Percentiles rank a stretch among this genome's conserved stretches.
phyloP scores from a whole-genome alignment of 1,140 invertebrate species.

The Rhyzopertha dominica region DNA sequence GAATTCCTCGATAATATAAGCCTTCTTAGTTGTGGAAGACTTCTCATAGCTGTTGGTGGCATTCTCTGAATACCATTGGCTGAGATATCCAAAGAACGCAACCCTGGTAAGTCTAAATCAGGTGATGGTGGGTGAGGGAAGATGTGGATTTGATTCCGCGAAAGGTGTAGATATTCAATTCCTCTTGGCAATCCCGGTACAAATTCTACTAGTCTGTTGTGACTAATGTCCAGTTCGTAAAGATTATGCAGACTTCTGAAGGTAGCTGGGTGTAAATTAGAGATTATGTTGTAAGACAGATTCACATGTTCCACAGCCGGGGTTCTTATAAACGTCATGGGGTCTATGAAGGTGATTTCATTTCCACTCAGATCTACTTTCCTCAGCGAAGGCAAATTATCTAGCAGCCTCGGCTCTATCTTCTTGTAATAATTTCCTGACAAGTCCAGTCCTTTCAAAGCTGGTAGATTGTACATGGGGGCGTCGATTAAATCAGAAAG shows the following conservation, averaged over 20 bases:
- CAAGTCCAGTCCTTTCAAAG: constrained; percentile 75
- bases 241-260: constrained; percentile 67
- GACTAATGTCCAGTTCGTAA: constrained; percentile 73
- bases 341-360: constrained; percentile 62
- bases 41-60: constrained; percentile 58
- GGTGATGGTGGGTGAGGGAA: constrained; percentile 60
- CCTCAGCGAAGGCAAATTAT: constrained; percentile 68
- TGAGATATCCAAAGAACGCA: constrained; percentile 70
- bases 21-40: constrained; percentile 63
- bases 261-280: constrained; percentile 63
- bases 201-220: constrained; percentile 66
- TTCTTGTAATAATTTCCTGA: constrained; percentile 69
- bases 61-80: constrained; percentile 71
- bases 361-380: constrained; percentile 77
- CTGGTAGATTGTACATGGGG: constrained; percentile 76
- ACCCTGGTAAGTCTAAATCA: constrained; percentile 61
- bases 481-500: constrained; percentile 56
- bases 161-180: constrained; percentile 70
- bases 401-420: constrained; percentile 64
- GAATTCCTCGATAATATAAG: constrained; percentile 75
- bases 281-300: constrained; percentile 67
- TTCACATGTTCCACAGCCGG: constrained; percentile 71
- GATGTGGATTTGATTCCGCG: constrained; percentile 65
- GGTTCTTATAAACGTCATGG: constrained; percentile 65
- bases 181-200: constrained; percentile 67